Evolutionary conservation across 2,797 vertebrate species (phyloP), one percentile per base, ranked within the genome.

Genomic region (Pampus argenteus): DNA sequence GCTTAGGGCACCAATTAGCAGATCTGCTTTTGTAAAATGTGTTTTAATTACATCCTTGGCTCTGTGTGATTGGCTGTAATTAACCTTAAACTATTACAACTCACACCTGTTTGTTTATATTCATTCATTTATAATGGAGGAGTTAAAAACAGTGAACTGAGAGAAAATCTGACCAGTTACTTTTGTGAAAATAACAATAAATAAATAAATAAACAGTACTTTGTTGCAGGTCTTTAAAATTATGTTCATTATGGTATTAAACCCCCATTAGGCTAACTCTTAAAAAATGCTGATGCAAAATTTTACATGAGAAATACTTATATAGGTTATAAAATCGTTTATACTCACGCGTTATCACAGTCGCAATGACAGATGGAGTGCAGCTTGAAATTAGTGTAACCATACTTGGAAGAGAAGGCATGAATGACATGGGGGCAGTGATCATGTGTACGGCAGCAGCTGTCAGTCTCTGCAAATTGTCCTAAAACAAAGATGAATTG

Each of bases 371-470:
- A 96, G 88, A 97, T 86, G 51, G 97, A 94, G 84, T 97, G 95
- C 94, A 95, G 96, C 81, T 97, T 96, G 86, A 96, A 95, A 67
- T 97, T 97, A 47, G 94, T 95, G 92, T 97, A 90, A 15, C 96
- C 96, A 0, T 94, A 98, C 26, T 95, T 95, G 1, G 81, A 82
- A 2, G 95, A 91, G 89, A 98, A 97, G 15, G 98, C 95, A 67
- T 96, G 94, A 89, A 98, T 96, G 91, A 97, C 92, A 2, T 97
- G 93, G 28, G 95, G 93, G 67, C 97, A 98, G 85, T 96, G 95
- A 83, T 96, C 96, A 0, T 99, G 97, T 10, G 90, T 94, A 40
- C 98, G 95, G 90, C 97, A 98, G 91, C 96, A 98, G 31, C 89
- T 90, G 74, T 98, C 97, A 0, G 95, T 95, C 78, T 96, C 94